Conservation (phyloP, 1,140 invertebrate species). For the Drosophila mauritiana region DNA sequence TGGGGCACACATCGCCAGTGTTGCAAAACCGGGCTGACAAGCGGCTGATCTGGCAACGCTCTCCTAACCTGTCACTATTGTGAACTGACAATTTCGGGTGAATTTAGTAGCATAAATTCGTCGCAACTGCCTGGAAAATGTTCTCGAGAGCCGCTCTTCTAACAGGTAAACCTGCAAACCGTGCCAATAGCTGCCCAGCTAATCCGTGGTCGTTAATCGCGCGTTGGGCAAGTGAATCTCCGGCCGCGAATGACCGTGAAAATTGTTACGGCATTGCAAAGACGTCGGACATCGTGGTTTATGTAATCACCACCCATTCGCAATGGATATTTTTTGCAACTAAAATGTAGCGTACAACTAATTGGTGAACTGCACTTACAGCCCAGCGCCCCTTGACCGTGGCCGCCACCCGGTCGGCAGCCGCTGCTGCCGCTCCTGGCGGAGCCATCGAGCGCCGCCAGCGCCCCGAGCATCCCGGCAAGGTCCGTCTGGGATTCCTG, state of each 20-base stretch:
- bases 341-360: conserved; percentile 4
- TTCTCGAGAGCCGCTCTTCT: conserved; percentile 85
- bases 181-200: background rate
- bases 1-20: conserved; percentile 1
- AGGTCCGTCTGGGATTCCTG: conserved; percentile 94
- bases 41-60: conserved; percentile 17
- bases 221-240: background rate
- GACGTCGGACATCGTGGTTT: conserved; percentile 77
- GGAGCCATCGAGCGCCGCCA: conserved; percentile 85
- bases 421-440: conserved; percentile 69
- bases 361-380: conserved; percentile 53
- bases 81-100: conserved; percentile 55
- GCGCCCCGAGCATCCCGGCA: conserved; percentile 88
- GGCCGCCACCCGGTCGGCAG: conserved; percentile 74
- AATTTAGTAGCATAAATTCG: conserved; percentile 77
- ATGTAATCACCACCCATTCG: conserved; percentile 83
- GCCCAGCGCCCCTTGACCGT: conserved; percentile 81
- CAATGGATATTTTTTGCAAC: conserved; percentile 43
- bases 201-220: background rate
- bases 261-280: conserved; percentile 66
- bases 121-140: conserved; percentile 81
- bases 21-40: conserved; percentile 3
- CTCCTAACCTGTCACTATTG: conserved; percentile 55
- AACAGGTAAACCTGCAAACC: conserved; percentile 80
- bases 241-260: conserved; percentile 29